Evolutionary conservation across 2,113 vertebrate species (phyloP).

Genomic region (Oncorhynchus keta): DNA sequence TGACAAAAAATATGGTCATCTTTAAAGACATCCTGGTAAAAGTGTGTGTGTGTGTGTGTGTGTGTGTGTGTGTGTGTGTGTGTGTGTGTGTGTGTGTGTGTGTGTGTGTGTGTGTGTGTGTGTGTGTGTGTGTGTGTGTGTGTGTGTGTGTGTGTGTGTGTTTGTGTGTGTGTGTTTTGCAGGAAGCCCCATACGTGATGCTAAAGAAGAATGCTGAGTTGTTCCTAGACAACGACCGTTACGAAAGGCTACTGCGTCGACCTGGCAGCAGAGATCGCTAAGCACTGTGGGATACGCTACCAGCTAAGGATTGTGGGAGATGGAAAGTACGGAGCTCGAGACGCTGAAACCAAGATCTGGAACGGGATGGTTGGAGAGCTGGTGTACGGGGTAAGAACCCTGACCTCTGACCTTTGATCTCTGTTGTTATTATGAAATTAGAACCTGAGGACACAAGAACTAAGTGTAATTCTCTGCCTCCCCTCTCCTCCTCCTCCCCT

Average conservation of each 20-base stretch:
- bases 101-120: not conserved
- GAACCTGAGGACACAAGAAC: too few relatives aligned
- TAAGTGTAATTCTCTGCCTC: not conserved
- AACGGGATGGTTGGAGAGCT: constrained; percentile 99
- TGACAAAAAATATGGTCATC: constrained; percentile 66
- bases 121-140: not conserved
- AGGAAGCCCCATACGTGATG: constrained; percentile 92
- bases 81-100: not conserved
- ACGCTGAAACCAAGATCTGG: constrained; percentile 98
- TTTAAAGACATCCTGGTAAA: constrained; percentile 96
- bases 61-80: not conserved
- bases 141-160: not conserved
- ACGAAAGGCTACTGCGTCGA: constrained; percentile 96
- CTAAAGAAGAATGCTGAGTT: constrained; percentile 89
- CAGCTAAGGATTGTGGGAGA: constrained; percentile 93
- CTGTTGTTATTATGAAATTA: too few relatives aligned
- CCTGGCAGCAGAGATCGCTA: constrained; percentile 93
- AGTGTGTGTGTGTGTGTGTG: not conserved
- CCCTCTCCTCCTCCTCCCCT: too few relatives aligned
- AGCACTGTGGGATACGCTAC: constrained; percentile 97
- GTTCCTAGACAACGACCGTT: constrained; percentile 86
- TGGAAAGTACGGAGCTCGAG: constrained; percentile 96
- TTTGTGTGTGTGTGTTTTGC: constrained; percentile 1
- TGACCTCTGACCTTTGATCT: too few relatives aligned
- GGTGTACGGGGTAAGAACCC: constrained; percentile 90